phyloP scores from a whole-genome alignment of 2,888 invertebrate species.

The Malthinus flaveolus region DNA sequence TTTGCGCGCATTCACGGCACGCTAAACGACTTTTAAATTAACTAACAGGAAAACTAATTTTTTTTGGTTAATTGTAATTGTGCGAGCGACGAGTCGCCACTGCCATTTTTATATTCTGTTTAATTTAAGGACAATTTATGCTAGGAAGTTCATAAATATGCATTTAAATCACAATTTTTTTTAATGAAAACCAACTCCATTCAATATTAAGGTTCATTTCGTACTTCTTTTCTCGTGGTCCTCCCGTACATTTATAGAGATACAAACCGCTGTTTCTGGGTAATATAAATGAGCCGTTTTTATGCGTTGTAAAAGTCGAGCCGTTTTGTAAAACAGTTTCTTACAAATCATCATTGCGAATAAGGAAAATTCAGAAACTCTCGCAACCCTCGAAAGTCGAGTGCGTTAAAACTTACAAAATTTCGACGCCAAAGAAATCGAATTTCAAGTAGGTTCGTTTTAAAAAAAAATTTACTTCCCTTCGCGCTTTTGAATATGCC shows the following conservation, averaged over 20 bases:
- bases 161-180: too few relatives aligned
- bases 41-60: too few relatives aligned
- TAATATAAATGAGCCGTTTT: conserved; percentile 31
- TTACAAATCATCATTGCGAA: conserved; percentile 14
- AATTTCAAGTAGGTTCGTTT: not conserved
- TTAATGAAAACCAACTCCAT: conserved; percentile 6
- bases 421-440: not conserved
- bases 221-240: conserved; percentile 42
- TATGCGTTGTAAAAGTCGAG: conserved; percentile 31
- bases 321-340: conserved; percentile 25
- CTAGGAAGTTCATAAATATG: too few relatives aligned
- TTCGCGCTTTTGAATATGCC: conserved; percentile 2
- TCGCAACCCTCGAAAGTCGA: not conserved
- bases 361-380: not conserved
- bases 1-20: too few relatives aligned
- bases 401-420: too few relatives aligned
- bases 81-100: too few relatives aligned
- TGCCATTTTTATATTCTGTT: too few relatives aligned
- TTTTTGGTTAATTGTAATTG: too few relatives aligned
- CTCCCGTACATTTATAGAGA: conserved; percentile 26
- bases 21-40: too few relatives aligned
- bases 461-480: not conserved
- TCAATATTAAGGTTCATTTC: conserved; percentile 45
- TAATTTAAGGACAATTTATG: too few relatives aligned
- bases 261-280: conserved; percentile 22